Evolutionary conservation across 2,888 invertebrate genomes (phyloP).

Genomic region (Eupithecia insigniata): DNA sequence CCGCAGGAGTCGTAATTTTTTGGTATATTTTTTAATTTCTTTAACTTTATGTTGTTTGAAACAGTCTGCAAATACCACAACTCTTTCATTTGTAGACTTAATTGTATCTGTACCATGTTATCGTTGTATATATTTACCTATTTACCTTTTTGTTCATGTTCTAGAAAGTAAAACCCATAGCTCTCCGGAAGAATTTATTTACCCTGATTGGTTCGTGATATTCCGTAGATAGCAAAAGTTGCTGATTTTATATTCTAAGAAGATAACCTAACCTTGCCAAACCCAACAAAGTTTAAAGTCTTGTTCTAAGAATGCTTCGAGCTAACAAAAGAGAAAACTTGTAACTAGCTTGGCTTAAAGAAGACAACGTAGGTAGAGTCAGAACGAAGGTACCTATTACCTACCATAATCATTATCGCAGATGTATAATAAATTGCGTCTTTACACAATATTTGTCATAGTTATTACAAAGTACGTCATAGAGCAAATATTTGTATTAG

Average conservation of each 20-base stretch:
- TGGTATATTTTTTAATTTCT: too few species aligned
- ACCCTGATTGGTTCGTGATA: background rate
- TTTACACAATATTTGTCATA: background rate
- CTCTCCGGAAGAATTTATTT: background rate
- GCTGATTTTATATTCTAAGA: background rate
- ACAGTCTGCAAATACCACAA: background rate
- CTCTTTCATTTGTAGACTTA: too few species aligned
- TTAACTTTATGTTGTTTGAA: background rate
- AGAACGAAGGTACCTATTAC: background rate
- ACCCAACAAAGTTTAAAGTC: background rate
- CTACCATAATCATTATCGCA: too few species aligned
- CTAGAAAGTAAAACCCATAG: background rate
- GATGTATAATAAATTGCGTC: too few species aligned
- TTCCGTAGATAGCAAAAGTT: background rate
- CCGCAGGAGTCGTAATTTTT: too few species aligned
- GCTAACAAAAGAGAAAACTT: slow-evolving; percentile 4
- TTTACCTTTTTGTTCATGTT: background rate
- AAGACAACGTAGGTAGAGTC: background rate
- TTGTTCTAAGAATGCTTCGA: background rate
- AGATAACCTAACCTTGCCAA: too few species aligned
- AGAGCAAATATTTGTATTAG: too few species aligned
- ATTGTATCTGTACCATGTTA: too few species aligned
- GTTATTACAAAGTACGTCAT: background rate
- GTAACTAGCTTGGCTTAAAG: background rate
- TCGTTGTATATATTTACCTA: too few species aligned